These are phyloP conservation scores for Anabas testudineus DNA, from an alignment of 2,797 vertebrate species.

Conservation along the genomic window DNA sequence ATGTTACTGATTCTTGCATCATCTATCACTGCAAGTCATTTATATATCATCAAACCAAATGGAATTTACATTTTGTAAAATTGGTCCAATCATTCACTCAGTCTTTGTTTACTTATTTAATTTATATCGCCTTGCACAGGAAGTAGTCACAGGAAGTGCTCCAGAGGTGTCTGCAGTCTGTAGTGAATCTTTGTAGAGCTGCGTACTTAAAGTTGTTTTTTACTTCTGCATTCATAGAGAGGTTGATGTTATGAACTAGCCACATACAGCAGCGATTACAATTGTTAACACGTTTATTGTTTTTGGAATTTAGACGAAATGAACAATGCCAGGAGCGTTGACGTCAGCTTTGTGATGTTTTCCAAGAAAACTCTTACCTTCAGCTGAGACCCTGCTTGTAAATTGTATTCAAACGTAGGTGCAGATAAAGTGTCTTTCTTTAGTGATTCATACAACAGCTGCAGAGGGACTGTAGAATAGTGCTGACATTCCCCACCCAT, in stretches of 20 bases:
- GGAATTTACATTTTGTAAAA: slow-evolving; percentile 12
- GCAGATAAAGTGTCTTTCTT: background rate
- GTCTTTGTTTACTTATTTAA: background rate
- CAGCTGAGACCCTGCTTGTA: background rate
- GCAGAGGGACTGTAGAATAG: slow-evolving; percentile 1
- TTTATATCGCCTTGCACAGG: background rate
- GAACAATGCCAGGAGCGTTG: background rate
- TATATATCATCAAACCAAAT: slow-evolving; percentile 28
- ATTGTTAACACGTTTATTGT: background rate
- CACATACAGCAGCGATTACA: background rate
- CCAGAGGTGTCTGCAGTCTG: no score
- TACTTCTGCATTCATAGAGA: background rate
- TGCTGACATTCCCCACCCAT: slow-evolving; percentile 21
- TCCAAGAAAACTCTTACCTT: background rate
- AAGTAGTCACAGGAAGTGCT: no score
- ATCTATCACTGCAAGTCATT: slow-evolving; percentile 27
- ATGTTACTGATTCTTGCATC: slow-evolving; percentile 31
- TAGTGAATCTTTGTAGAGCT: background rate
- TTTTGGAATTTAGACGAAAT: background rate
- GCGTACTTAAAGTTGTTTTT: background rate
- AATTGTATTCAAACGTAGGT: background rate
- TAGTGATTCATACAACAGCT: background rate
- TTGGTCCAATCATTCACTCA: slow-evolving; percentile 5
- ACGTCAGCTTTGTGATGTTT: background rate
- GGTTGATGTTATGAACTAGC: background rate